A percentile compares a stretch with the other conserved stretches of the same genome.
Evolutionary conservation across 1,140 invertebrate genomes (phyloP).

Genomic region (Brachionus rotundiformis): DNA sequence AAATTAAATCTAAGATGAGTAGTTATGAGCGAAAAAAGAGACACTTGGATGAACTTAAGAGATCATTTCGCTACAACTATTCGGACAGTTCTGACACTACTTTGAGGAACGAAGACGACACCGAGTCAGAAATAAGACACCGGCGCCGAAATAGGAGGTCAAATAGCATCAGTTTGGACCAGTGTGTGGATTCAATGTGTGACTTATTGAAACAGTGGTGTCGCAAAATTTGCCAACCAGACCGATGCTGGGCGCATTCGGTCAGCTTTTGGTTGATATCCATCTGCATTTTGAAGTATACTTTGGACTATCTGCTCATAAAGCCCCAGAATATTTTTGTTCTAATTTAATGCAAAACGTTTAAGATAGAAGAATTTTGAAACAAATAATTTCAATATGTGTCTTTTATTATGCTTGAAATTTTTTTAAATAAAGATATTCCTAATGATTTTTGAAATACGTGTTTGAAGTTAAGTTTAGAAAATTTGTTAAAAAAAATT

Average conservation of each 20-base stretch:
- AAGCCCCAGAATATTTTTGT: slow-evolving; percentile 18
- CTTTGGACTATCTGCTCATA: neutral
- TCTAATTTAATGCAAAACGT: neutral
- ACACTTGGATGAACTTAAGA: slow-evolving; percentile 2
- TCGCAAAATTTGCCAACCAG: neutral
- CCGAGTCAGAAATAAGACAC: neutral
- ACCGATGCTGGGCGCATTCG: neutral
- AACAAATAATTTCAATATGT: slow-evolving; percentile 1
- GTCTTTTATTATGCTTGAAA: slow-evolving; percentile 8
- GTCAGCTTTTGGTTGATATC: neutral
- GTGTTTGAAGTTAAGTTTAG: slow-evolving; percentile 2
- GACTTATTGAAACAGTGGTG: neutral
- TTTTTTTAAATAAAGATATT: neutral
- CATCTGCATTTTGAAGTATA: neutral
- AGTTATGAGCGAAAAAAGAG: slow-evolving; percentile 19
- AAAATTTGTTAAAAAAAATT: neutral
- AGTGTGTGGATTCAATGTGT: neutral
- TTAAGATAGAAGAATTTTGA: neutral
- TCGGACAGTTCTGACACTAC: neutral
- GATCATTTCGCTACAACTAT: neutral
- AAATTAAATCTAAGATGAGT: neutral
- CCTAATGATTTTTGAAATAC: neutral
- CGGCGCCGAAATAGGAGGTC: neutral
- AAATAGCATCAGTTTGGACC: neutral
- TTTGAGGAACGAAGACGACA: neutral